Evolutionary conservation across 1,140 invertebrate species (phyloP).

Genomic region (Chrysomallon squamiferum): DNA sequence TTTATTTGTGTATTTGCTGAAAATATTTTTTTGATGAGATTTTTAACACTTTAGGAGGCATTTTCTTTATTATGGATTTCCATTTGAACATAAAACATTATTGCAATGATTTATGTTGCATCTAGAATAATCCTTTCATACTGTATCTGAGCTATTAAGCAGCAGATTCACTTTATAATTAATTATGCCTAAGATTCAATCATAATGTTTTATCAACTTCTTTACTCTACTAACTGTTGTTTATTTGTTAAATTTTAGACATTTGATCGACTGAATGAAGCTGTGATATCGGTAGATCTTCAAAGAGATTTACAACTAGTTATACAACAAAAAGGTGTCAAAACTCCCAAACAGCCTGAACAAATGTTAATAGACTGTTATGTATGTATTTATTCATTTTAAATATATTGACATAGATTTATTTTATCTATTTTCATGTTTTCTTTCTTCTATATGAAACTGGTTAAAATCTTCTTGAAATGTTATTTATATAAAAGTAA

Average conservation of each 20-base stretch:
- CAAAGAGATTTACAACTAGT: conserved; percentile 76
- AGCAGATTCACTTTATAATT: no score
- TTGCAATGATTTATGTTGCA: no score
- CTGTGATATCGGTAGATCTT: conserved; percentile 75
- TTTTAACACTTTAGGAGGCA: no score
- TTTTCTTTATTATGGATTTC: no score
- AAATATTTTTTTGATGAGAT: no score
- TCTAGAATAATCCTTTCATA: no score
- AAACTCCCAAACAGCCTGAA: conserved; percentile 71
- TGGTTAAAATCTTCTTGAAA: background rate
- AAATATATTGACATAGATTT: background rate
- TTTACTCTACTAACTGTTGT: no score
- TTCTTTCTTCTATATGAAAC: background rate
- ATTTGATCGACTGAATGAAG: conserved; percentile 73
- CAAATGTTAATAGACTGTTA: conserved; percentile 92
- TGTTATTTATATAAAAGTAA: background rate
- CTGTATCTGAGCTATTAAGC: no score
- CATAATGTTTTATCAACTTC: no score
- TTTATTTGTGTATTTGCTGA: no score
- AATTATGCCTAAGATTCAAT: no score
- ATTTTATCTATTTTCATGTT: background rate
- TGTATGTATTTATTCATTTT: conserved; percentile 51
- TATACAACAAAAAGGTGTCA: conserved; percentile 69
- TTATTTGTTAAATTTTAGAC: conserved; percentile 66
- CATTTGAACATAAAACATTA: no score